Evolutionary conservation across 1,140 invertebrate species (phyloP), one percentile per base, ranked within the genome.

Genomic region (Danaus melanippus): DNA sequence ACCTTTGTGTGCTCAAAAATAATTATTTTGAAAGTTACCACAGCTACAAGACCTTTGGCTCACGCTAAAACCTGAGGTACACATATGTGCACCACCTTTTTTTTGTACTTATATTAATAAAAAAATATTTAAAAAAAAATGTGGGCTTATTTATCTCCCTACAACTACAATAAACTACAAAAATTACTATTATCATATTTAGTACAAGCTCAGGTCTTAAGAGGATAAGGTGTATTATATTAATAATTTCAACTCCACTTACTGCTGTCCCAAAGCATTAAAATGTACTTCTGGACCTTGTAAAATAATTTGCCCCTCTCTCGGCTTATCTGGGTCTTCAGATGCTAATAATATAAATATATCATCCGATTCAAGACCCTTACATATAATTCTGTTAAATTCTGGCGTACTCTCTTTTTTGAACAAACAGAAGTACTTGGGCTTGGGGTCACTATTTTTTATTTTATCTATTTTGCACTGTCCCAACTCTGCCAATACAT

Each of bases 351-450:
- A 90, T 44, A 92, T 76, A 54, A 93, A 87, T 44, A 92, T 64
- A 40, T 84, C 82, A 62, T 89, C 87, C 5, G 74, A 79, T 47
- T 89, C 88, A 62, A 92, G 85, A 0, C 92, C 88, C 69, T 92
- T 90, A 55, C 88, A 88, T 10, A 93, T 80, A 44, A 86, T 88
- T 60, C 91, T 90, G 68, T 93, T 92, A 69, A 93, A 95, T 54
- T 94, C 92, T 40, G 89, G 85, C 58, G 93, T 93, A 9, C 90
- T 93, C 68, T 94, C 93, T 62, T 92, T 93, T 51, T 92, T 91
- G 79, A 89, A 91, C 64, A 91, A 77, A 44, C 82, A 84, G 60
- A 89, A 87, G 71, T 88, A 92, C 67, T 88, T 88, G 4, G 91
- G 90, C 42, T 79, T 80, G 0, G 87, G 84, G 4, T 80, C 52